These are phyloP conservation scores for Lymantria dispar DNA, from an alignment of 2,888 invertebrate species.

Conservation along the genomic window DNA sequence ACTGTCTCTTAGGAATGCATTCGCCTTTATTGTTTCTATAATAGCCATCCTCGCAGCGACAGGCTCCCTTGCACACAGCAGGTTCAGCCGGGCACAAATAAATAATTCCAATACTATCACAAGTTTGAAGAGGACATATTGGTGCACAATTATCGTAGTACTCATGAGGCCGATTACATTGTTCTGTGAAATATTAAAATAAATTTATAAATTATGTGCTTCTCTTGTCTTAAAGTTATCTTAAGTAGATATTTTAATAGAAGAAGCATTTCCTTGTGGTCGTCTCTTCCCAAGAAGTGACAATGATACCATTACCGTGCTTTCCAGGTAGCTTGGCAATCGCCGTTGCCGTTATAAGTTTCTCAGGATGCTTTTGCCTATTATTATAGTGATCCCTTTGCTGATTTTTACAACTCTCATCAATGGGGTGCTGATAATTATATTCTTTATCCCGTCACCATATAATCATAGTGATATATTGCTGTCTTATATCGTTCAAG, in stretches of 20 bases:
- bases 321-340: too few relatives aligned
- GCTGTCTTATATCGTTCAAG: too few relatives aligned
- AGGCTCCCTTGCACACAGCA: not conserved
- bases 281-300: not conserved
- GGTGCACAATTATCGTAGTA: slow-evolving; percentile 16
- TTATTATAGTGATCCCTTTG: too few relatives aligned
- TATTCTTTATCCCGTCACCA: too few relatives aligned
- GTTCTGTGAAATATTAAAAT: too few relatives aligned
- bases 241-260: not conserved
- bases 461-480: too few relatives aligned
- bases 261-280: not conserved
- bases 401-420: too few relatives aligned
- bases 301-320: too few relatives aligned
- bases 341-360: too few relatives aligned
- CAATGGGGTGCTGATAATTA: too few relatives aligned
- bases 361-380: too few relatives aligned
- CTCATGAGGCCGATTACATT: too few relatives aligned
- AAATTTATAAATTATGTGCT: slow-evolving; percentile 2
- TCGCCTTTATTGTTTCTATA: not conserved
- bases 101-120: not conserved
- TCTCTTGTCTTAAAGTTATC: not conserved
- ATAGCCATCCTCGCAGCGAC: not conserved
- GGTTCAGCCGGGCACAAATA: not conserved
- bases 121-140: slow-evolving; percentile 15
- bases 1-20: not conserved